Base-by-base conservation (phyloP, 1,140 invertebrate genomes). In the Drosophila tsacasi region DNA sequence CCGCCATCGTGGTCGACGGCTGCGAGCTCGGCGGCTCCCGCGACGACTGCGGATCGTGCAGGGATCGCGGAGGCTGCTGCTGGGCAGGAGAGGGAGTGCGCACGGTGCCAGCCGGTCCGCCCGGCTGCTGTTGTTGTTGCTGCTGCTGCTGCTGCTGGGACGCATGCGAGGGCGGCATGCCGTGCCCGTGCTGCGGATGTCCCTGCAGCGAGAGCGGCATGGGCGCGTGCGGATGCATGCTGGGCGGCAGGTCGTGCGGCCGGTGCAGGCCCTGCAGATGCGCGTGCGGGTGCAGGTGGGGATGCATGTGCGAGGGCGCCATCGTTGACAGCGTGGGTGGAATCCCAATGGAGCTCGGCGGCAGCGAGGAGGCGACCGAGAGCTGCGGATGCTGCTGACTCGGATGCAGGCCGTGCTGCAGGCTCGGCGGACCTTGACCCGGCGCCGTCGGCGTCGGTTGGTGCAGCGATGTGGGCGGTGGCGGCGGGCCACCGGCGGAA, bases 21-120 rank as follows among this genome's bases (percentile, higher is more conserved):
- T 89, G 85, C 55, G 85, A 85, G 19, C 47, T 79, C 23, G 76
- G 77, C 37, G 64, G 83, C 65, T 80, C 84, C 27, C 76, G 77
- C 8, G 82, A 78, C 6, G 93, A 91, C 12, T 60, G 55, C 39
- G 61, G 79, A 55, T 87, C 91, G 63, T 92, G 91, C 50, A 92
- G 27, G 32, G 80, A 87, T 12, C 85, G 68, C 2, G 83, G 89
- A 15, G 87, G 82, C 50, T 83, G 91, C 67, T 92, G 91, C 67
- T 92, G 91, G 7, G 92, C 92, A 12, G 92, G 92, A 27, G 92
- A 93, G 25, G 92, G 92, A 8, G 87, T 93, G 5, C 92, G 85
- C 59, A 91, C 35, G 79, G 94, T 25, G 84, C 93, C 46, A 81
- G 93, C 69, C 82, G 94, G 79, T 92, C 93, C 91, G 91, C 93